These are phyloP conservation scores for Alethe diademata DNA, from an alignment of 2,113 vertebrate species.

Conservation along the genomic window DNA sequence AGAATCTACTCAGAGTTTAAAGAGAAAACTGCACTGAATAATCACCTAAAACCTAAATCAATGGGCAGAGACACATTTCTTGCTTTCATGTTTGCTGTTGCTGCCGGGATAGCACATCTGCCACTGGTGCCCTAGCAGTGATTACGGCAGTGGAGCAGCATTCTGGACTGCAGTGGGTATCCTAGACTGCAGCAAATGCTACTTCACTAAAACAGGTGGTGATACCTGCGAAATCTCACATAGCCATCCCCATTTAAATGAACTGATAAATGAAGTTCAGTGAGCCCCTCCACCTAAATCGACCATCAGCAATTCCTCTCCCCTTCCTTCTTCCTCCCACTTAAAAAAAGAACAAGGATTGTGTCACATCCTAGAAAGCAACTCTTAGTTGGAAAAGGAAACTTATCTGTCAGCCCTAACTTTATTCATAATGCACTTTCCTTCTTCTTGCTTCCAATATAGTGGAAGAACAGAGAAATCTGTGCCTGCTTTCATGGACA, in stretches of 20 bases:
- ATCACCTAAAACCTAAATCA: not conserved
- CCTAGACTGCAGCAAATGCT: not conserved
- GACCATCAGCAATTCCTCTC: not conserved
- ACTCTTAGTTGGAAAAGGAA: slow-evolving; percentile 25
- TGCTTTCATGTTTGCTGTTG: not conserved
- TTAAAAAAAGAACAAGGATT: not conserved
- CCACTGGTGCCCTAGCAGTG: accelerated
- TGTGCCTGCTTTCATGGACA: not conserved
- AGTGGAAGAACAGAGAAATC: not conserved
- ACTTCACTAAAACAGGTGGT: not conserved
- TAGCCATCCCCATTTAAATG: not conserved
- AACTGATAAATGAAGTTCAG: not conserved
- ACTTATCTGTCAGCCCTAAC: not conserved
- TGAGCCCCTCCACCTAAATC: not conserved
- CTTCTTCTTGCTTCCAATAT: not conserved
- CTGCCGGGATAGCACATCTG: not conserved
- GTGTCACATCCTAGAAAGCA: not conserved
- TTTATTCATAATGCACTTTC: not conserved
- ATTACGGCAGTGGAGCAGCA: accelerated
- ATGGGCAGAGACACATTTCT: not conserved
- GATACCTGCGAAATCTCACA: not conserved
- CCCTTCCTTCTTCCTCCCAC: not conserved
- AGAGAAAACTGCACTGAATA: not conserved
- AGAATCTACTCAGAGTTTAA: not conserved
- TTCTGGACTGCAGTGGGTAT: not conserved